Conservation (phyloP, 2,888 invertebrate species). For the Yponomeuta malinellus region DNA sequence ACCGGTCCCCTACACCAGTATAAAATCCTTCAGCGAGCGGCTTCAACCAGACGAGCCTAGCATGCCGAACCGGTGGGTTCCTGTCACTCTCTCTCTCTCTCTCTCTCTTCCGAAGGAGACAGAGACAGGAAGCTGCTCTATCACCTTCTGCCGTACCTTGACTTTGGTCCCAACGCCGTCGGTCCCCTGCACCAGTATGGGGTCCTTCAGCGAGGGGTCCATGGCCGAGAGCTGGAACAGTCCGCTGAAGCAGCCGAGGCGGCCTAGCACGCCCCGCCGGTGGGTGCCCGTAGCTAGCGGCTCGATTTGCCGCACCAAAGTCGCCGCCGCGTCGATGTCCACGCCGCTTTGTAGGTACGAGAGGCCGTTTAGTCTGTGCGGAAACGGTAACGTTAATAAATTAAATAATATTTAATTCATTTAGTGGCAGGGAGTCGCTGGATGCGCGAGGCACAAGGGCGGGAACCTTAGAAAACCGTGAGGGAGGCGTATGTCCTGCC, state of each 20-base stretch:
- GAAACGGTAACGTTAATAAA: slow-evolving; percentile 33
- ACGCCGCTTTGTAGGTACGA: slow-evolving; percentile 96
- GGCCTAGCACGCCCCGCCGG: slow-evolving; percentile 85
- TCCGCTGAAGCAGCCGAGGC: slow-evolving; percentile 95
- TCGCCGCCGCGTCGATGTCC: slow-evolving; percentile 94
- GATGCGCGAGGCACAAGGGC: too few species aligned
- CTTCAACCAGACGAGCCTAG: slow-evolving; percentile 63
- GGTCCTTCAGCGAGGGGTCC: slow-evolving; percentile 79
- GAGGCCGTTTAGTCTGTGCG: slow-evolving; percentile 71
- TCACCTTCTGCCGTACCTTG: slow-evolving; percentile 74
- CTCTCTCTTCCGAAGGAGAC: too few species aligned
- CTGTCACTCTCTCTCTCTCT: slow-evolving; percentile 82
- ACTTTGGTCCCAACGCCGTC: slow-evolving; percentile 98
- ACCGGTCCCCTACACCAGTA: slow-evolving; percentile 86
- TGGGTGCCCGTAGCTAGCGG: slow-evolving; percentile 86
- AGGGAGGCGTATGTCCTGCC: too few species aligned
- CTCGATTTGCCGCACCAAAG: slow-evolving; percentile 88
- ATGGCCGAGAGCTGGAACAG: slow-evolving; percentile 90
- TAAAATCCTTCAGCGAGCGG: slow-evolving; percentile 81
- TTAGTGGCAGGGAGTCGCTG: too few species aligned
- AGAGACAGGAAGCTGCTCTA: slow-evolving; percentile 67
- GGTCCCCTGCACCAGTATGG: slow-evolving; percentile 93
- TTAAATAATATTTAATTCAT: too few species aligned
- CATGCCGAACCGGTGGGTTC: slow-evolving; percentile 86
- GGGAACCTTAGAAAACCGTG: too few species aligned